These are phyloP conservation scores for Labia minor DNA, from an alignment of 2,888 invertebrate genomes.

Conservation along the genomic window DNA sequence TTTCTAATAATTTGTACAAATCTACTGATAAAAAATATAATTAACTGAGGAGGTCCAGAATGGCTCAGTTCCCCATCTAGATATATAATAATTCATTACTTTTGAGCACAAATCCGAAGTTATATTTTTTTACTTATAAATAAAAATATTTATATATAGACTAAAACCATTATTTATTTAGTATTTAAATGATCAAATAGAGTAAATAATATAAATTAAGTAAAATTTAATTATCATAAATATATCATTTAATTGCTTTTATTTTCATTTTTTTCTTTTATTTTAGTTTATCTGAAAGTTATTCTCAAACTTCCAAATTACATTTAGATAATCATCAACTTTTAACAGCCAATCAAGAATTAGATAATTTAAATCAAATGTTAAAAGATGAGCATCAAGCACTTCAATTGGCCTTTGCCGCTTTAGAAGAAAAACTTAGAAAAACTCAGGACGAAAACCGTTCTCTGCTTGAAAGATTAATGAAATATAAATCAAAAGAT, in stretches of 20 bases:
- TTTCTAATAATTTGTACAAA: too few relatives aligned
- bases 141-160: too few relatives aligned
- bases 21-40: too few relatives aligned
- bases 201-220: too few relatives aligned
- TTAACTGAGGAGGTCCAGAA: too few relatives aligned
- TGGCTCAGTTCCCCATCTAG: too few relatives aligned
- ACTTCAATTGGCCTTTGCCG: conserved; percentile 77
- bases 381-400: conserved; percentile 91
- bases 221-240: conserved; percentile 19
- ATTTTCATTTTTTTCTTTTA: conserved; percentile 27
- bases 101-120: too few relatives aligned
- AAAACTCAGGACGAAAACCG: conserved; percentile 79
- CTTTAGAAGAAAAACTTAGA: conserved; percentile 79
- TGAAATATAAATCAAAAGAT: conserved; percentile 86
- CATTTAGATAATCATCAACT: conserved; percentile 64
- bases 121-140: too few relatives aligned
- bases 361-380: conserved; percentile 76
- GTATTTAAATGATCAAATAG: too few relatives aligned
- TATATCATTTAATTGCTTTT: conserved; percentile 26
- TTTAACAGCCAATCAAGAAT: conserved; percentile 57
- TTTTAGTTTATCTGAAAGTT: conserved; percentile 56
- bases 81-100: too few relatives aligned
- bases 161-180: too few relatives aligned
- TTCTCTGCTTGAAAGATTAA: conserved; percentile 71
- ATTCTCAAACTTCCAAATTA: conserved; percentile 52